Conservation (phyloP, 2,888 invertebrate species). For the Macroteleia sp. region DNA sequence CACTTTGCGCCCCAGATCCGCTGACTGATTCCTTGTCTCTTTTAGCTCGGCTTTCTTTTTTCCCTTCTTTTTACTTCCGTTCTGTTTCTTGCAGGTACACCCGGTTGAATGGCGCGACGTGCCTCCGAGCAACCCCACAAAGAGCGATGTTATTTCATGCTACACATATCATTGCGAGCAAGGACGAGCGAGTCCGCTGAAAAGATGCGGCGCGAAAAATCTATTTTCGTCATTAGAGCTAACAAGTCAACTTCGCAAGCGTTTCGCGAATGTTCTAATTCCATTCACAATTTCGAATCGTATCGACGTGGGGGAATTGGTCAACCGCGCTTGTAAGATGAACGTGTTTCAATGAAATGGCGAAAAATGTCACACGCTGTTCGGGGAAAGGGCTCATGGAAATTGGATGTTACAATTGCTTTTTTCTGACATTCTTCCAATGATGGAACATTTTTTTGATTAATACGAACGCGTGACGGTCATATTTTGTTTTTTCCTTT, state of each 20-base stretch:
- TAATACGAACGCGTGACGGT: no score
- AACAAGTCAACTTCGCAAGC: slow-evolving; percentile 50
- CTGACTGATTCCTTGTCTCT: slow-evolving; percentile 69
- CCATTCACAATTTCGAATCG: neutral
- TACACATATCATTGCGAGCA: slow-evolving; percentile 40
- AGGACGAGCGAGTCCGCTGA: slow-evolving; percentile 21
- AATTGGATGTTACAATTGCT: slow-evolving; percentile 46
- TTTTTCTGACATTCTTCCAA: slow-evolving; percentile 26
- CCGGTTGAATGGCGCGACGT: slow-evolving; percentile 35
- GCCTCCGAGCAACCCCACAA: slow-evolving; percentile 52
- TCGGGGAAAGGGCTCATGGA: slow-evolving; percentile 6
- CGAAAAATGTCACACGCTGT: slow-evolving; percentile 41
- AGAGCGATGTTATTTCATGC: slow-evolving; percentile 52
- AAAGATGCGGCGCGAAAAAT: slow-evolving; percentile 56
- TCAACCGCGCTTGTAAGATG: slow-evolving; percentile 36
- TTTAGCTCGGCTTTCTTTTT: slow-evolving; percentile 49
- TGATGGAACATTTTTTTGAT: slow-evolving; percentile 53
- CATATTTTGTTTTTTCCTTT: no score
- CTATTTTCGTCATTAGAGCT: slow-evolving; percentile 56
- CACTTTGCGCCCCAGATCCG: slow-evolving; percentile 75
- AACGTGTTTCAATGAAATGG: slow-evolving; percentile 14
- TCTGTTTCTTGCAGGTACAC: slow-evolving; percentile 62
- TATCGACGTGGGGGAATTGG: slow-evolving; percentile 9
- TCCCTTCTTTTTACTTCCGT: slow-evolving; percentile 51
- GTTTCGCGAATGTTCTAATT: slow-evolving; percentile 15